Evolutionary conservation across 2,888 invertebrate species (phyloP).

Genomic region (Aphodius sticticus): DNA sequence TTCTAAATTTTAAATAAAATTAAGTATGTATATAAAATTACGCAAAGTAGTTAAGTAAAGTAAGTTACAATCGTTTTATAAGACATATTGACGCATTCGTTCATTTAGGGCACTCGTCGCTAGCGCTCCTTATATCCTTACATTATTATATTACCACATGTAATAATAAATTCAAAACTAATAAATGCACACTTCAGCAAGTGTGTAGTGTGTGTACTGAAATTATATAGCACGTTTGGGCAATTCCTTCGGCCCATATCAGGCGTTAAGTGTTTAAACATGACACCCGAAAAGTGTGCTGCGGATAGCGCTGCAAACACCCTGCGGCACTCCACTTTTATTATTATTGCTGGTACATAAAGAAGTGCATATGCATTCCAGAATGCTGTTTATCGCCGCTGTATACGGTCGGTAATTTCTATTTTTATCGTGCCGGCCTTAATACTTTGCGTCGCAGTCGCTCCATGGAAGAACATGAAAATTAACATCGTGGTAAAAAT

Average conservation of each 20-base stretch:
- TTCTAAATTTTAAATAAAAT: too few relatives aligned
- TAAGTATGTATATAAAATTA: too few relatives aligned
- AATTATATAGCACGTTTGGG: not conserved
- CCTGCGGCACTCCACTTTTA: slow-evolving; percentile 18
- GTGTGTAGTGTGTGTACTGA: too few relatives aligned
- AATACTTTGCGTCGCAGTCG: not conserved
- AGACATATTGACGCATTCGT: too few relatives aligned
- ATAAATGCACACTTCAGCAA: too few relatives aligned
- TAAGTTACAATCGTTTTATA: too few relatives aligned
- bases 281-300: not conserved
- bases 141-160: too few relatives aligned
- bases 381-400: slow-evolving; percentile 18
- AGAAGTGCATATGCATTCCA: slow-evolving; percentile 22
- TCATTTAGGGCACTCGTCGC: too few relatives aligned
- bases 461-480: not conserved
- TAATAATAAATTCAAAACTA: too few relatives aligned
- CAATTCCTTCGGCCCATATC: not conserved
- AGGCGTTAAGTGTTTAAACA: not conserved
- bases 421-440: slow-evolving; percentile 11
- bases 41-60: too few relatives aligned
- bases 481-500: slow-evolving; percentile 9
- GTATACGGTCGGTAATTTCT: not conserved
- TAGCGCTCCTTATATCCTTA: too few relatives aligned
- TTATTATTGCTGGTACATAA: slow-evolving; percentile 14
- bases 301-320: not conserved